Conservation (phyloP, 2,888 invertebrate species). For the Nineta flava region DNA sequence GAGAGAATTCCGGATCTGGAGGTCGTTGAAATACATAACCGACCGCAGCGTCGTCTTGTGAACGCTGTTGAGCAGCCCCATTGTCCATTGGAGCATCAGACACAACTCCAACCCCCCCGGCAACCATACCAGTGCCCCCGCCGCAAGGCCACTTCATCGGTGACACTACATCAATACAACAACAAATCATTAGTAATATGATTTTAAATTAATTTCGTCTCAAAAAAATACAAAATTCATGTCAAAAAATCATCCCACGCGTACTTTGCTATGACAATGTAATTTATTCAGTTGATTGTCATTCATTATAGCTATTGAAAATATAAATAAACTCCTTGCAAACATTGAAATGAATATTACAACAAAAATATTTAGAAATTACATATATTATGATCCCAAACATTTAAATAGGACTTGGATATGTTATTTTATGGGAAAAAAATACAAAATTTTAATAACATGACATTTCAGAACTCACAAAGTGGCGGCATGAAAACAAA, state of each 20-base stretch:
- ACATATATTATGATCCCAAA: no score
- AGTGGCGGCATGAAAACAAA: slow-evolving; percentile 29
- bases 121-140: slow-evolving; percentile 27
- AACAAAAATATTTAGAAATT: background rate
- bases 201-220: background rate
- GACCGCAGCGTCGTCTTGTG: slow-evolving; percentile 83
- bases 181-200: slow-evolving; percentile 4
- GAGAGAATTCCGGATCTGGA: slow-evolving; percentile 65
- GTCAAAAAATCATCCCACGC: background rate
- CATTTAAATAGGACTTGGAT: no score
- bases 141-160: slow-evolving; percentile 51
- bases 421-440: no score
- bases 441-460: slow-evolving; percentile 11
- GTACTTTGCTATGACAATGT: background rate
- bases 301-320: background rate
- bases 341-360: background rate
- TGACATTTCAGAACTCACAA: slow-evolving; percentile 26
- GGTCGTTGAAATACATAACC: slow-evolving; percentile 82
- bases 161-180: slow-evolving; percentile 18
- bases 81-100: slow-evolving; percentile 20
- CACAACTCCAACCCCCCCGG: slow-evolving; percentile 44
- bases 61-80: slow-evolving; percentile 52
- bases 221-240: background rate
- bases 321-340: background rate
- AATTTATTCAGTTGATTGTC: background rate